Evolutionary conservation across 1,140 invertebrate genomes (phyloP).

Genomic region (Drosophila gunungcola): DNA sequence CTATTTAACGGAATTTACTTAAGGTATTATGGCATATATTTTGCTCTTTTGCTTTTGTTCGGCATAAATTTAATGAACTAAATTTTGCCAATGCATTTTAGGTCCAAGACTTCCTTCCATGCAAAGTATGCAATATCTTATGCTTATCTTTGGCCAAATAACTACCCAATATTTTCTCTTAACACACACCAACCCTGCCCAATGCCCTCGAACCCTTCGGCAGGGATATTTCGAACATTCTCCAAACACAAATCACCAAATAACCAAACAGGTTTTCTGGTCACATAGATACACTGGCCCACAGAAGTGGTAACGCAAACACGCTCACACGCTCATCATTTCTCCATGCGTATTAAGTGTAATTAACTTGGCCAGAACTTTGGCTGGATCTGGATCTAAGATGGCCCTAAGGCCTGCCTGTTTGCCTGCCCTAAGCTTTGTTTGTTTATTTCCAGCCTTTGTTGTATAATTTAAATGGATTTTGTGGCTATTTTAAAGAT

Average conservation of each 20-base stretch:
- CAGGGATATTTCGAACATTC: slow-evolving; percentile 18
- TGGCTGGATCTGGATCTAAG: slow-evolving; percentile 17
- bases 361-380: slow-evolving; percentile 73
- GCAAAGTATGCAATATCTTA: not conserved
- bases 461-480: slow-evolving; percentile 76
- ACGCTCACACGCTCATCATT: slow-evolving; percentile 26
- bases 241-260: slow-evolving; percentile 70
- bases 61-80: not conserved
- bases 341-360: slow-evolving; percentile 72
- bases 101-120: not conserved
- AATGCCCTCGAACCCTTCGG: slow-evolving; percentile 14
- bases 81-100: not conserved
- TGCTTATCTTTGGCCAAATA: slow-evolving; percentile 18
- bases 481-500: slow-evolving; percentile 80
- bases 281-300: slow-evolving; percentile 31
- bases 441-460: slow-evolving; percentile 54
- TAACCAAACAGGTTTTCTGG: slow-evolving; percentile 68
- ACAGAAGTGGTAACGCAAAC: not conserved
- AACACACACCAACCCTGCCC: slow-evolving; percentile 12
- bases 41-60: too few species aligned
- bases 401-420: slow-evolving; percentile 15
- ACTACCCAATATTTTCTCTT: slow-evolving; percentile 26
- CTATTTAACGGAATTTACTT: too few species aligned
- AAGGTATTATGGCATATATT: too few species aligned
- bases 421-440: slow-evolving; percentile 37